Conservation (phyloP, 1,140 invertebrate species). For the Lethrus apterus region DNA sequence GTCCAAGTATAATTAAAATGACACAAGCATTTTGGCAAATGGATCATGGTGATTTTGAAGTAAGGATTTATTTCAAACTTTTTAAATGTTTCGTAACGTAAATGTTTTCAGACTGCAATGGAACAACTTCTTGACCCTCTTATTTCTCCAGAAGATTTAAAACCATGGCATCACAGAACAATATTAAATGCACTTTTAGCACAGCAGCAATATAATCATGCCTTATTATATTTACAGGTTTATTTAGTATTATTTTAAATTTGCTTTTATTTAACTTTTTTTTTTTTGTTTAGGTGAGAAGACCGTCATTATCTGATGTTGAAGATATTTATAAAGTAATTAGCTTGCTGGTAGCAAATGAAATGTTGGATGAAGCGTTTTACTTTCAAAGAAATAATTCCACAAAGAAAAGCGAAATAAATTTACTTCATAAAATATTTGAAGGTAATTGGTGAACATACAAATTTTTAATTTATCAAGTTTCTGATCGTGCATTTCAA, state of each 20-base stretch:
- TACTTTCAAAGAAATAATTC: slow-evolving; percentile 26
- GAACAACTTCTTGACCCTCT: slow-evolving; percentile 43
- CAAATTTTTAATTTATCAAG: neutral
- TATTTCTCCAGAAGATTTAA: slow-evolving; percentile 29
- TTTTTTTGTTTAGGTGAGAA: slow-evolving; percentile 21
- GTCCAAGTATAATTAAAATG: slow-evolving; percentile 61
- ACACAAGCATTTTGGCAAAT: slow-evolving; percentile 79
- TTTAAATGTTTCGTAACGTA: slow-evolving; percentile 2
- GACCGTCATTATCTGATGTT: slow-evolving; percentile 28
- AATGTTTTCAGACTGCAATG: slow-evolving; percentile 32
- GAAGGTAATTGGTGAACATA: slow-evolving; percentile 17
- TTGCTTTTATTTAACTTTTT: neutral
- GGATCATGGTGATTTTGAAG: slow-evolving; percentile 68
- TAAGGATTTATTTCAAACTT: slow-evolving; percentile 34
- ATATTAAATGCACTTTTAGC: slow-evolving; percentile 32
- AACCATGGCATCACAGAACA: slow-evolving; percentile 34
- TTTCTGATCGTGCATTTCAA: neutral
- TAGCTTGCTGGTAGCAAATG: slow-evolving; percentile 30
- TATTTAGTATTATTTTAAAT: no score
- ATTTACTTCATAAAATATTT: slow-evolving; percentile 28
- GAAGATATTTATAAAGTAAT: slow-evolving; percentile 30
- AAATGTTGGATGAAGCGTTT: slow-evolving; percentile 37
- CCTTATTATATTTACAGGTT: slow-evolving; percentile 33
- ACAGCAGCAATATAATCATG: slow-evolving; percentile 33
- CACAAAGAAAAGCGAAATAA: slow-evolving; percentile 14